Base-by-base conservation (phyloP, 2,888 invertebrate species). In the Pyralis farinalis region DNA sequence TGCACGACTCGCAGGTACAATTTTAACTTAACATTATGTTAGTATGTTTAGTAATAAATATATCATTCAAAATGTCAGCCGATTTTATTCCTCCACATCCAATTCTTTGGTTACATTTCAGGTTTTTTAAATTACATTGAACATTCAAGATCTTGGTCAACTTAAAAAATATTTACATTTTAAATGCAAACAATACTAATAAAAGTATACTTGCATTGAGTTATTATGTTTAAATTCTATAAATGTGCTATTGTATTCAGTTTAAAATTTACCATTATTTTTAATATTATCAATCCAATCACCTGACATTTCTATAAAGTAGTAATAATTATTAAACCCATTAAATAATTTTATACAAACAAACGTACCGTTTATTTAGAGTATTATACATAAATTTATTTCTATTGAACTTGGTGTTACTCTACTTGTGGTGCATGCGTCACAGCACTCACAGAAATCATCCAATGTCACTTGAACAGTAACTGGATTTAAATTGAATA, bases 1-100 rank as follows among this genome's bases (percentile, higher is more conserved):
- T 36, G 46, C 44, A 46, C 42, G 40, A 35, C 9, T 46, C 40
- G 35, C 50, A 51, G 50, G 53, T 53, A 53, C 53, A 43, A 39
- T 38, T 45, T 45, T 43, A 47, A 43, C 40, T 43, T 46, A 49
- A 27, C 20, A 31, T 12, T 27, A 38, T 31, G 45, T 53, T 53
- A 50, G 41, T 47, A 43, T 41, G 33, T 40, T 47, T 53, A 47
- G 34, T 46, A 43, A 42, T 40, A 33, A 33, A 7, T 21, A 30
- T 30, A 30, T 10, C 21, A 5, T 21, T 9, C 22, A 12, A 21
- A 34, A 34, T 10, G 20, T 29, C 28, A 12, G 31, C 31, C 12
- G 22, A 22, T 31, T 31, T 25, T 7, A 28, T 30, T 11, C 7
- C 10, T n/a, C 31, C 30, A 22, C 31, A 12, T 37, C 12, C 25